Evolutionary conservation across 1,140 invertebrate genomes (phyloP).

Genomic region (Pachypsylla venusta): DNA sequence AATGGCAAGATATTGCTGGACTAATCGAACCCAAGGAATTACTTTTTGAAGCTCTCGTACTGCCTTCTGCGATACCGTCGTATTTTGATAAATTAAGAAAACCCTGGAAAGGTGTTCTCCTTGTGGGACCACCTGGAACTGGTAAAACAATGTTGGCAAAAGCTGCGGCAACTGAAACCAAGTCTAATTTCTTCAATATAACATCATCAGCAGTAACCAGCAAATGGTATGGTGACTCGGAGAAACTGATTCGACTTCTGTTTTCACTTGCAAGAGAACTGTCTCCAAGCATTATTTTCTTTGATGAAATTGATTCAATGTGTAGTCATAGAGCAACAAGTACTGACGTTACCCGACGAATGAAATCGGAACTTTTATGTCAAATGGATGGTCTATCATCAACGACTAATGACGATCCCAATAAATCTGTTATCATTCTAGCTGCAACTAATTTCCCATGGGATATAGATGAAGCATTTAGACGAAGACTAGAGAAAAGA

Average conservation of each 20-base stretch:
- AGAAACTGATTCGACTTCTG: conserved; percentile 34
- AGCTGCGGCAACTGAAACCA: conserved; percentile 53
- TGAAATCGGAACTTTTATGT: conserved; percentile 24
- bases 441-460: conserved; percentile 47
- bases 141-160: conserved; percentile 58
- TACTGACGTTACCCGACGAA: conserved; percentile 14
- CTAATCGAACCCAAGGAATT: background rate
- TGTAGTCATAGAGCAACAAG: conserved; percentile 16
- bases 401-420: conserved; percentile 20
- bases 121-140: conserved; percentile 62
- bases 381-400: conserved; percentile 26
- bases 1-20: background rate
- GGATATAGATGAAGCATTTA: conserved; percentile 40
- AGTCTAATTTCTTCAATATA: conserved; percentile 37
- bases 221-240: conserved; percentile 39
- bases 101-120: conserved; percentile 37
- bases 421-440: conserved; percentile 37
- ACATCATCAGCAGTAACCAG: conserved; percentile 40
- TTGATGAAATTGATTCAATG: conserved; percentile 24
- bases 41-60: background rate
- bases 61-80: background rate
- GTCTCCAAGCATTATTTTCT: conserved; percentile 21
- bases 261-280: conserved; percentile 20
- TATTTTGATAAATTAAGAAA: background rate
- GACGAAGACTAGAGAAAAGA: conserved; percentile 79